Base-by-base conservation (phyloP, 2,797 vertebrate species). In the Sandelia bainsii region DNA sequence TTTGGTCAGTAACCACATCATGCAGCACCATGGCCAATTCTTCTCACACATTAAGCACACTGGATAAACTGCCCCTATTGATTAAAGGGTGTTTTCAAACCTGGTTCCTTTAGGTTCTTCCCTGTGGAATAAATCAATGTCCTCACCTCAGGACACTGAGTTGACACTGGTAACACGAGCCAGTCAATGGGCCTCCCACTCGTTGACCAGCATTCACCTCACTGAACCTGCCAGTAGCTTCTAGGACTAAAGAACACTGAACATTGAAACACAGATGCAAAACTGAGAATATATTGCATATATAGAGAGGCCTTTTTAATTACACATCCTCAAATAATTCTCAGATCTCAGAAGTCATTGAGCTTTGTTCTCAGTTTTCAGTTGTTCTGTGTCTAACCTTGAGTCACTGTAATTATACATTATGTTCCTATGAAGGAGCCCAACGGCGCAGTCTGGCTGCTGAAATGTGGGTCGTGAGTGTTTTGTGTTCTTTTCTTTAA, bases 41-140 rank as follows among this genome's bases (percentile, higher is more conserved):
- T 3, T 51, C 73, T 51, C 72, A 57, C 84, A 67, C 84, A 73
- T 87, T 83, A 80, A 39, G 52, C 76, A 62, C 81, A 58, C 74
- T 58, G 80, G 67, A 71, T 79, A 73, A 80, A 84, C 66, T 34
- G 19, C 34, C 4, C n/a, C 3, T 53, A 89, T 91, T 71, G 91
- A 93, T 92, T 93, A 93, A 88, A 88, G 82, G 89, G 90, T 93
- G 91, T 92, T 89, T 91, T 86, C 63, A 81, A 79, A 86, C 81
- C 59, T 39, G 68, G 66, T 59, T 68, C 77, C 69, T 67, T 62
- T 70, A 22, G 2, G 17, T 45, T 73, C 62, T 74, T 77, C 50
- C 69, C 48, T 69, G 67, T 53, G 61, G 78, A 83, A 77, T 80
- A 73, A 84, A 91, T 92, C 83, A 58, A 91, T 91, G 80, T 52